Evolutionary conservation across 1,140 invertebrate species (phyloP).

Genomic region (Lepidostoma basale): DNA sequence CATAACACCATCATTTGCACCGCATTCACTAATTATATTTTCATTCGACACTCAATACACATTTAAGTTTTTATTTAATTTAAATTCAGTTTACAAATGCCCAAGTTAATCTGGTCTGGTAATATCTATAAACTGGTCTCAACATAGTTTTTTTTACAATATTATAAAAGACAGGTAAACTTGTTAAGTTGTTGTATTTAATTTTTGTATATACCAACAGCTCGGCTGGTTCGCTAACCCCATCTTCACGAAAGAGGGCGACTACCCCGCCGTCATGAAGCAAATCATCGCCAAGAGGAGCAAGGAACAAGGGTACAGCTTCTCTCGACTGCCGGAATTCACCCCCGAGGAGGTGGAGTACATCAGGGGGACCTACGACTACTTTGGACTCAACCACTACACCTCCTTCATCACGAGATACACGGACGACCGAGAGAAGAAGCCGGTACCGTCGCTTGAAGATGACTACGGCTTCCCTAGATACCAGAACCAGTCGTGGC

Average conservation of each 20-base stretch:
- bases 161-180: too few relatives aligned
- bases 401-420: slow-evolving; percentile 43
- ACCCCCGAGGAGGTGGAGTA: slow-evolving; percentile 60
- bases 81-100: not conserved
- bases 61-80: not conserved
- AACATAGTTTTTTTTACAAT: too few relatives aligned
- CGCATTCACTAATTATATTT: too few relatives aligned
- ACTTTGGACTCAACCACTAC: slow-evolving; percentile 49
- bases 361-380: slow-evolving; percentile 59
- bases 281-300: slow-evolving; percentile 49
- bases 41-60: too few relatives aligned
- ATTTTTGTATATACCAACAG: slow-evolving; percentile 41
- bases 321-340: slow-evolving; percentile 50
- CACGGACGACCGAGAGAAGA: slow-evolving; percentile 23
- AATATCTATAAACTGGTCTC: too few relatives aligned
- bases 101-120: too few relatives aligned
- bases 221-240: slow-evolving; percentile 49
- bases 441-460: slow-evolving; percentile 33
- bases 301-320: slow-evolving; percentile 48
- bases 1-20: too few relatives aligned
- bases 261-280: slow-evolving; percentile 51
- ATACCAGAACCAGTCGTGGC: slow-evolving; percentile 43
- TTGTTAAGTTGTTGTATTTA: too few relatives aligned
- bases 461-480: slow-evolving; percentile 40
- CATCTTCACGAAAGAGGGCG: slow-evolving; percentile 48